Evolutionary conservation across 2,797 vertebrate genomes (phyloP), one percentile per base, ranked within the genome.

Genomic region (Centroberyx gerrardi): DNA sequence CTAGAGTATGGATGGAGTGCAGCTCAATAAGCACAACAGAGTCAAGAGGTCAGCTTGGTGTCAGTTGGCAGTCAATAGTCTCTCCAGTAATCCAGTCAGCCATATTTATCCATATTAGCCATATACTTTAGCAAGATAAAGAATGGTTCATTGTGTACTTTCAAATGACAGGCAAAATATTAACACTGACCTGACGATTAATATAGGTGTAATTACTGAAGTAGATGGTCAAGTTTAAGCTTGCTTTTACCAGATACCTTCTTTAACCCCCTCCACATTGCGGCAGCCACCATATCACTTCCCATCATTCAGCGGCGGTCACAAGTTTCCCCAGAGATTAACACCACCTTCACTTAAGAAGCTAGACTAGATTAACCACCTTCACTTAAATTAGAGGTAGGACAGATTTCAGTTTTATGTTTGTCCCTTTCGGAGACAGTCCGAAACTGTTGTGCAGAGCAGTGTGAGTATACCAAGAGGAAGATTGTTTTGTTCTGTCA

Each of bases 1-100:
- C 80, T 62, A 52, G 62, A 40, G 62, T 42, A 0, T 38, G 58
- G 49, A 53, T 68, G 44, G 68, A 71, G 72, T 60, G 61, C 56
- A 61, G 72, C 42, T 85, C 82, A 54, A 88, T 90, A 69, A 79
- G 62, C 49, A 51, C 70, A 70, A 51, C 59, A 56, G 42, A 55
- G 74, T 86, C 80, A 80, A 54, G 15, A 86, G 85, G 49, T 88
- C 82, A 53, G 22, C 27, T 0, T 8, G 53, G 33, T 62, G 72
- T 53, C 27, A 13, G 18, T 7, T 80, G 56, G 14, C 56, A 27
- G n/a, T 53, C 59, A 6, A 40, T 59, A 22, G 27, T 49, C 27
- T 33, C 28, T 46, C 14, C 8, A 55, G 48, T 61, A 8, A 62
- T 55, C 27, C 28, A 42, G 17, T 28, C 52, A 44, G 17, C 27